phyloP scores from a whole-genome alignment of 2,113 vertebrate species.

The Okapia johnstoni region DNA sequence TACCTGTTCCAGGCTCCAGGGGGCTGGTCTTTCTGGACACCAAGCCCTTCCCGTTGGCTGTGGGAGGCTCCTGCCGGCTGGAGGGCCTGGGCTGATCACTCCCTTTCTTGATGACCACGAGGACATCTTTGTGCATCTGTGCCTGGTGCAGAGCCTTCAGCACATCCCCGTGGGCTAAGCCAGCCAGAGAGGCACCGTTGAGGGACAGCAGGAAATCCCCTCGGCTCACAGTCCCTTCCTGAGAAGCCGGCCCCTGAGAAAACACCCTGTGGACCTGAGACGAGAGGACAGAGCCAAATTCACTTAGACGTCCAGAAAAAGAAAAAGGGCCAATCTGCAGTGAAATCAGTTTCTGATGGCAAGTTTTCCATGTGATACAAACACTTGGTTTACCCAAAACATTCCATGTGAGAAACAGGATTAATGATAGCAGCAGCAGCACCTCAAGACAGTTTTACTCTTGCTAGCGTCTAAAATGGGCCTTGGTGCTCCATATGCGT shows the following conservation, averaged over 20 bases:
- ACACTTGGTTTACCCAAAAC: neutral
- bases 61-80: conserved; percentile 69
- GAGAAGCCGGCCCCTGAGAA: conserved; percentile 87
- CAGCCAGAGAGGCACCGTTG: conserved; percentile 86
- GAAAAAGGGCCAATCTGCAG: neutral
- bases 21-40: conserved; percentile 69
- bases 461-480: neutral
- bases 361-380: neutral
- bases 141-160: conserved; percentile 90
- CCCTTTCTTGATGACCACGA: conserved; percentile 87
- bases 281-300: neutral
- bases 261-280: conserved; percentile 94
- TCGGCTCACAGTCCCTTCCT: conserved; percentile 88
- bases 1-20: conserved; percentile 82
- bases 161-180: conserved; percentile 87
- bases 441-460: neutral
- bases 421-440: neutral
- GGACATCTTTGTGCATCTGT: conserved; percentile 81
- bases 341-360: neutral
- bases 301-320: neutral
- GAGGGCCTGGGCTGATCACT: conserved; percentile 65
- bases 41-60: conserved; percentile 65
- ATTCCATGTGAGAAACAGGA: neutral
- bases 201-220: conserved; percentile 91
- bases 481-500: rapidly evolving